Evolutionary conservation across 1,140 invertebrate genomes (phyloP).

Genomic region (Aphaenogaster floridana): DNA sequence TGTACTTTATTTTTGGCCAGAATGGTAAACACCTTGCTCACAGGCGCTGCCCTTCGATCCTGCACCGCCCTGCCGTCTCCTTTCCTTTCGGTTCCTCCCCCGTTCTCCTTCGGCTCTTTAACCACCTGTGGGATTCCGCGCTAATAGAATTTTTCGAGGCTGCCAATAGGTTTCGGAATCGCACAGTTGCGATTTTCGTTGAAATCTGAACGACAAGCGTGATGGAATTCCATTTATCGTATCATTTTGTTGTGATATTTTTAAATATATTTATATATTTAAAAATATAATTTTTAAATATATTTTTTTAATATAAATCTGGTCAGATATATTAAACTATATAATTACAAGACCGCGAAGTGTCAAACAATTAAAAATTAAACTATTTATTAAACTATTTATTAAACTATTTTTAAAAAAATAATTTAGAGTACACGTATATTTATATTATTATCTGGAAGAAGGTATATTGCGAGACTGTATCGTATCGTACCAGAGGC

Average conservation of each 20-base stretch:
- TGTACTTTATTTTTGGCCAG: conserved; percentile 84
- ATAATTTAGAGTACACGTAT: too few relatives aligned
- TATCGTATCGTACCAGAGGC: background rate
- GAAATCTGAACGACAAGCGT: background rate
- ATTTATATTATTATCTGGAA: background rate
- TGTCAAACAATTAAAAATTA: too few relatives aligned
- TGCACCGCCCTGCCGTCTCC: conserved; percentile 68
- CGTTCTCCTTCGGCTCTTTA: conserved; percentile 56
- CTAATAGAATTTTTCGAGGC: conserved; percentile 43
- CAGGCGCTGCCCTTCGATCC: conserved; percentile 82
- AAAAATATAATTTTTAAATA: too few relatives aligned
- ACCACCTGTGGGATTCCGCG: conserved; percentile 37
- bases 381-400: too few relatives aligned
- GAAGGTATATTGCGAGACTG: background rate
- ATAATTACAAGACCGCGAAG: too few relatives aligned
- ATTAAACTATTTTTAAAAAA: too few relatives aligned
- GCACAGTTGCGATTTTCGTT: background rate
- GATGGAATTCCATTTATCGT: background rate
- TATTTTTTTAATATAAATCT: background rate
- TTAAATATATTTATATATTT: too few relatives aligned
- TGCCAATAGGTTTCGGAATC: background rate
- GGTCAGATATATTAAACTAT: background rate
- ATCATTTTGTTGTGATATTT: background rate
- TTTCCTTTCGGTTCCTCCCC: conserved; percentile 53
- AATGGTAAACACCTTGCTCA: conserved; percentile 86